Conservation (phyloP, 2,797 vertebrate species). For the Amblyraja radiata region DNA sequence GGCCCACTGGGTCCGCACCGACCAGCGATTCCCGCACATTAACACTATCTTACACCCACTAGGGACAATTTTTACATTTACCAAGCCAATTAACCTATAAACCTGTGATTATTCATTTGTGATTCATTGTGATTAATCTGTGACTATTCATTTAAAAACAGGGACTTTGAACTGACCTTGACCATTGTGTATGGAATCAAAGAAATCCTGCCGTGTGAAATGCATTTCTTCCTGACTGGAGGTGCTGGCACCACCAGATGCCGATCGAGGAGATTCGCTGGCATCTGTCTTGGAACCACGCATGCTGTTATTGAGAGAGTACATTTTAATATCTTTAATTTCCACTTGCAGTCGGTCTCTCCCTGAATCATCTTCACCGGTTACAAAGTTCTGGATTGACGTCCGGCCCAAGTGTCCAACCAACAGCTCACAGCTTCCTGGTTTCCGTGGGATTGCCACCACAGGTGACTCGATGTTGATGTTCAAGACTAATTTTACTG, state of each 20-base stretch:
- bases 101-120: neutral
- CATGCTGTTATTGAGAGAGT: slow-evolving; percentile 80
- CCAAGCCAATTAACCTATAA: too few species aligned
- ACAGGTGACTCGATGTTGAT: slow-evolving; percentile 89
- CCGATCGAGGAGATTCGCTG: slow-evolving; percentile 39
- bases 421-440: slow-evolving; percentile 82
- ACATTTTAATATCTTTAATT: slow-evolving; percentile 88
- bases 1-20: too few species aligned
- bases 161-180: slow-evolving; percentile 64
- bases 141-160: neutral
- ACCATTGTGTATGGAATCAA: slow-evolving; percentile 79
- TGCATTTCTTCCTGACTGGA: slow-evolving; percentile 70
- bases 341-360: slow-evolving; percentile 80
- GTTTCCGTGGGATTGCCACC: slow-evolving; percentile 85
- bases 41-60: too few species aligned
- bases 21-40: too few species aligned
- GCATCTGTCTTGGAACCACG: slow-evolving; percentile 47
- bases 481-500: slow-evolving; percentile 85
- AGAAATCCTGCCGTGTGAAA: slow-evolving; percentile 91
- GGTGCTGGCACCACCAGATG: slow-evolving; percentile 48
- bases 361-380: slow-evolving; percentile 70
- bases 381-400: slow-evolving; percentile 82
- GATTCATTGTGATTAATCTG: too few species aligned
- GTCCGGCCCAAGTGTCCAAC: slow-evolving; percentile 92
- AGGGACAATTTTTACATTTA: too few species aligned